Evolutionary conservation across 2,888 invertebrate species (phyloP), one percentile per base, ranked within the genome.

Genomic region (Gryllus longicercus): DNA sequence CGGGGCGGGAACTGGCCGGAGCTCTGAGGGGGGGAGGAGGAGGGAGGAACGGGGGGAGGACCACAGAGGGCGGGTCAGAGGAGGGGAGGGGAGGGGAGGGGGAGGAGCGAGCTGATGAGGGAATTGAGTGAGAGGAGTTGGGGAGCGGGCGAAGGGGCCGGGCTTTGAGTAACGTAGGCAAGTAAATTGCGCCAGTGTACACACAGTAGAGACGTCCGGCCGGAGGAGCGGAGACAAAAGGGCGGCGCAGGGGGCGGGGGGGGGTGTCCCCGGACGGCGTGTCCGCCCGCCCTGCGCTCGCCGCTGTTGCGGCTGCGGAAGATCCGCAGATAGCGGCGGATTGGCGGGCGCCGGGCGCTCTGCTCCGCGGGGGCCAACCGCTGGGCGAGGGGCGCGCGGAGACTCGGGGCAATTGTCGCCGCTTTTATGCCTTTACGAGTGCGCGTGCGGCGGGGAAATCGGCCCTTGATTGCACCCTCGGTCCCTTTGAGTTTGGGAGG

Each of bases 361-460:
- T 16, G 12, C 38, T 38, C 38, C 38, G 38, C 38, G 38, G 38
- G 25, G 38, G 38, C 38, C 38, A 8, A 5, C 5, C 38, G 38
- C 38, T 8, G 38, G 38, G 38, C 38, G 38, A 38, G 8, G 38
- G 38, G 38, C 38, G 38, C 38, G 38, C 38, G 38, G 38, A 10
- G 8, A 38, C 38, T 38, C n/a, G 16, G 63, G n/a, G 63, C 16
- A n/a, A 63, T 63, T 63, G 63, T 14, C 63, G 63, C n/a, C n/a
- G 63, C 63, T 63, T 63, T 63, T 63, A 63, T 63, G 63, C n/a
- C 16, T 63, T 63, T 63, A 63, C 63, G n/a, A 63, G 63, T 63
- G n/a, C 63, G 63, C 12, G 63, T 63, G 14, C 1, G 63, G 63
- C 14, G 63, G 63, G 63, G n/a, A 63, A 63, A 63, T 63, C 63